These are phyloP conservation scores for Schlechtendalia chinensis DNA, from an alignment of 1,140 invertebrate genomes.

Conservation along the genomic window DNA sequence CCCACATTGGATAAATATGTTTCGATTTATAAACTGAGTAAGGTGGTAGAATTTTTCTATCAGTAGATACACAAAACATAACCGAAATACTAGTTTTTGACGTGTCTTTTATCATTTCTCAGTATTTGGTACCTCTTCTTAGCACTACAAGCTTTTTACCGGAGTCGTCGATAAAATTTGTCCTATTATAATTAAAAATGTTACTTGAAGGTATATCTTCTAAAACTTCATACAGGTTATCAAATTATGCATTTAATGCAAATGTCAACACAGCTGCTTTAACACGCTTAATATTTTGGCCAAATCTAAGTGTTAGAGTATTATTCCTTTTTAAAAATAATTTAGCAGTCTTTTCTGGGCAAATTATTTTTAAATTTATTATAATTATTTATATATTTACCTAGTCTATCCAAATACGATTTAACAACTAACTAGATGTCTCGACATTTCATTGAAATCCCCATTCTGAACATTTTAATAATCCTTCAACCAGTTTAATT, in stretches of 20 bases:
- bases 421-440: conserved; percentile 12
- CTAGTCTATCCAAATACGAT: neutral
- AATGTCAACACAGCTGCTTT: conserved; percentile 2
- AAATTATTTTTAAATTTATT: conserved; percentile 17
- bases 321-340: conserved; percentile 29
- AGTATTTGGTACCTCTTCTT: conserved; percentile 41
- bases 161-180: too few species aligned
- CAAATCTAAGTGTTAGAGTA: conserved; percentile 1
- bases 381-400: neutral
- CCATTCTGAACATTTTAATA: neutral
- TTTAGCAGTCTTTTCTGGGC: conserved; percentile 22
- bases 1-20: too few species aligned
- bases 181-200: conserved; percentile 36
- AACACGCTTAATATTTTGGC: conserved; percentile 39
- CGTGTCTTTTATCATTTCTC: conserved; percentile 42
- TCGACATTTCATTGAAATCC: neutral
- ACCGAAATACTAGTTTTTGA: too few species aligned
- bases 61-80: too few species aligned
- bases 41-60: too few species aligned
- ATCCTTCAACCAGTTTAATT: neutral
- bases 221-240: neutral
- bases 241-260: conserved; percentile 16
- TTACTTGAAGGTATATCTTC: conserved; percentile 12
- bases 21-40: too few species aligned
- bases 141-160: conserved; percentile 51